Evolutionary conservation across 2,113 vertebrate genomes (phyloP).

Genomic region (Meriones unguiculatus): DNA sequence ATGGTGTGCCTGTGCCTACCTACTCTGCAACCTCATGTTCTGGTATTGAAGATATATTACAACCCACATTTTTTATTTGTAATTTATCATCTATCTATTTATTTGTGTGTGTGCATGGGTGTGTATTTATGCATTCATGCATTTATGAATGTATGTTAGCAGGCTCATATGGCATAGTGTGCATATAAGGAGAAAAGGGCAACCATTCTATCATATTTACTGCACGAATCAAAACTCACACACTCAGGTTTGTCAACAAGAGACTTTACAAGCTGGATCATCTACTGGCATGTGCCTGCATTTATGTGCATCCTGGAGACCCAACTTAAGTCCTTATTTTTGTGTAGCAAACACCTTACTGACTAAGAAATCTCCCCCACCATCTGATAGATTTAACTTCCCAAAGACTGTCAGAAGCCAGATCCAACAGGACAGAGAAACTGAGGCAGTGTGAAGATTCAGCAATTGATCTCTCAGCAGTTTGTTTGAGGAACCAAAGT

Average conservation of each 20-base stretch:
- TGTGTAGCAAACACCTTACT: background rate
- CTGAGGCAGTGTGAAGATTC: too few relatives aligned
- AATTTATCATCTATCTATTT: background rate
- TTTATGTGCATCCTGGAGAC: background rate
- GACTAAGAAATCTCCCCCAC: too few relatives aligned
- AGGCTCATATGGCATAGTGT: background rate
- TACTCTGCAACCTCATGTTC: background rate
- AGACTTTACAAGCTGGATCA: background rate
- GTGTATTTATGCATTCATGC: rapidly evolving
- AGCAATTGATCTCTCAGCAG: too few relatives aligned
- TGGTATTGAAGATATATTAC: background rate
- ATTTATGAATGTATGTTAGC: background rate
- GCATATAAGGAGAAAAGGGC: background rate
- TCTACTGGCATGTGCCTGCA: background rate
- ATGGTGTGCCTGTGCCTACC: background rate
- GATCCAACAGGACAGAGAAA: too few relatives aligned
- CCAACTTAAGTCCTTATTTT: background rate
- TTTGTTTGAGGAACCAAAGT: too few relatives aligned
- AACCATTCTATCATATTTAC: background rate
- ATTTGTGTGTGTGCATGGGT: background rate
- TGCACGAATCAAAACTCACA: background rate
- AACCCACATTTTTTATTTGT: background rate
- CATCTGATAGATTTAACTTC: background rate
- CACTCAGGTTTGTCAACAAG: background rate
- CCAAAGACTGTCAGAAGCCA: background rate